Evolutionary conservation across 1,140 invertebrate species (phyloP), one percentile per base, ranked within the genome.

Genomic region (Nephila pilipes): DNA sequence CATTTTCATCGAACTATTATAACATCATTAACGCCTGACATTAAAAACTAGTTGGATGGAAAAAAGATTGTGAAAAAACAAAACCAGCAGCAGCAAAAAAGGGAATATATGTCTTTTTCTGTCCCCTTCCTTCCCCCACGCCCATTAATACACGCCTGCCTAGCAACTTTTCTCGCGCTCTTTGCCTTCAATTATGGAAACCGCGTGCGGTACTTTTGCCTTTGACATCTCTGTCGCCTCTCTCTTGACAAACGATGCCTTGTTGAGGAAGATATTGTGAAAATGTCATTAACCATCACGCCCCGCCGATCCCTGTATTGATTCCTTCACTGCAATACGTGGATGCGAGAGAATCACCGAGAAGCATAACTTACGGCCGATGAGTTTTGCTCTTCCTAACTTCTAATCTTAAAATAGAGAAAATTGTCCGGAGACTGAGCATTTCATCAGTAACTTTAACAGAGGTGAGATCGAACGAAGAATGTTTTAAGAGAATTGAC

Each of bases 191-290:
- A 90, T 90, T 90, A 90, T 46, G 65, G 25, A 80, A 90, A 90
- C 88, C 88, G 69, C 88, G 88, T 80, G 75, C 69, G 88, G 88
- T 80, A 90, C 88, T 90, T 79, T 90, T 90, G 88, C 25, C 88
- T 6, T 22, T 90, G 88, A 90, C 88, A 80, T 79, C 88, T 90
- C 29, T 79, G 88, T 90, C 88, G 88, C 65, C 88, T 80, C n/a
- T 80, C 22, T 46, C 65, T 90, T 90, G 88, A 90, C 88, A 90
- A 90, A 90, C 88, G 88, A 90, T 90, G 88, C 38, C 65, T 80
- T 90, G 88, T 90, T 90, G 65, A 90, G 88, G 88, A 80, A 58
- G 88, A 90, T 90, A 90, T 90, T 90, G 88, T 90, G 75, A 90
- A 90, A 90, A 90, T 80, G 88, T 90, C 88, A 90, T 90, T 90